Percentiles rank a stretch among this genome's conserved stretches.
Evolutionary conservation across 1,140 invertebrate species (phyloP).

Genomic region (Semibalanus balanoides): DNA sequence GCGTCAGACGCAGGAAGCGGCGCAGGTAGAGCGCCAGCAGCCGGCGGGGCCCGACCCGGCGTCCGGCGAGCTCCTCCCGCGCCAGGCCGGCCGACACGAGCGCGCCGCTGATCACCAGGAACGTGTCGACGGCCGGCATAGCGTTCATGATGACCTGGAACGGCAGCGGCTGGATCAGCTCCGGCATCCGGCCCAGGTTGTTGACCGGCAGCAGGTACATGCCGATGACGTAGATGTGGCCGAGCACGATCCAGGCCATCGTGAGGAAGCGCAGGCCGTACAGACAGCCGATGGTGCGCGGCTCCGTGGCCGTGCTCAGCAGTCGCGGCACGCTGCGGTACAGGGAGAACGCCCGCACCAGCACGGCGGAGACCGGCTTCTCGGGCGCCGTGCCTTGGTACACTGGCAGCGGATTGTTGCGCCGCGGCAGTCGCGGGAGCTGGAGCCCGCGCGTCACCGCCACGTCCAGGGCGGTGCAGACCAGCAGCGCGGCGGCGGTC

Average conservation of each 20-base stretch:
- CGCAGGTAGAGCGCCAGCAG: not conserved
- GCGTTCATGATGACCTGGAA: not conserved
- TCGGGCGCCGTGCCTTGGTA: conserved; percentile 8
- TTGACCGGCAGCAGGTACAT: not conserved
- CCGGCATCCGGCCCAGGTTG: conserved; percentile 51
- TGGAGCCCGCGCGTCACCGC: too few species aligned
- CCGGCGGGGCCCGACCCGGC: not conserved
- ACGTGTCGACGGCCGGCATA: not conserved
- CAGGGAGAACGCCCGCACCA: not conserved
- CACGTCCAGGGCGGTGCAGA: not conserved
- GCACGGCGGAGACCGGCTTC: not conserved
- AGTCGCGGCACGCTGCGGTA: not conserved
- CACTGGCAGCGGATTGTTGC: conserved; percentile 7
- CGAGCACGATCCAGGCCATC: not conserved
- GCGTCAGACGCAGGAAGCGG: not conserved
- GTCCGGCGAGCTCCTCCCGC: not conserved
- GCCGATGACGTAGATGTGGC: not conserved
- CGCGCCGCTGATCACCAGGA: not conserved
- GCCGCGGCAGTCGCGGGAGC: too few species aligned
- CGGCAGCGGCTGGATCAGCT: conserved; percentile 40
- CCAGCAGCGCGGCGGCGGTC: not conserved
- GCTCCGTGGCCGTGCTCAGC: not conserved
- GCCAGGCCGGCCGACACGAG: not conserved
- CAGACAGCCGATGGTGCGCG: not conserved
- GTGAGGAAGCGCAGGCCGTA: not conserved